Base-by-base conservation (phyloP, 1,140 invertebrate species). In the Cydia fagiglandana region DNA sequence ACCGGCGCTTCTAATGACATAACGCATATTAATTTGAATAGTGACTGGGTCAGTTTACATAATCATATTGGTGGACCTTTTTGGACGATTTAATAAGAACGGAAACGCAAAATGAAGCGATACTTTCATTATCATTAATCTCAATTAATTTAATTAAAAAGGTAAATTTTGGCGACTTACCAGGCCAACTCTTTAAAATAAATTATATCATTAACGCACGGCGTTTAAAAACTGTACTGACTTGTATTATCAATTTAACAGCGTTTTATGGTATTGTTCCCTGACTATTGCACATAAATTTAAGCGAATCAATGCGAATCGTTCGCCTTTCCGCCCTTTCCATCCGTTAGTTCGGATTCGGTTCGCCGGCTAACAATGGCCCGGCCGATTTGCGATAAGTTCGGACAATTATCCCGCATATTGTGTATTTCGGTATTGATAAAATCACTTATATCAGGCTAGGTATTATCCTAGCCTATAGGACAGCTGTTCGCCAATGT, bases 1-100 rank as follows among this genome's bases (percentile, higher is more conserved):
- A 61, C 56, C 56, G 56, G 56, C 56, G 10, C 56, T n/a, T 61
- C 56, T 61, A 45, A 70, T 70, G 28, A 70, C 38, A 70, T 70
- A 38, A 38, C 66, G 9, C 34, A 41, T 38, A 75, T 74, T 56
- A n/a, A 81, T 79, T 81, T 81, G 64, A 78, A 77, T 78, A 38
- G 68, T 66, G 68, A 76, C 20, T 64, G 28, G 73, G 73, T 81
- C 77, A 79, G 75, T 77, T 81, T 81, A 64, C 77, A 78, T 77
- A 79, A 79, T 68, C 66, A 45, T 66, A 10, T 70, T 41, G 38
- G 34, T 17, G 38, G 38, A 41, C 34, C 66, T 41, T 70, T 34
- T n/a, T 17, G 34, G 34, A 13, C 10, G 30, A n/a, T 17, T 41
- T 13, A 45, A 70, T 45, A 6, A 70, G 66, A 70, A 70, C 66